Base-by-base conservation (phyloP, 2,113 vertebrate species). In the Casuarius casuarius region DNA sequence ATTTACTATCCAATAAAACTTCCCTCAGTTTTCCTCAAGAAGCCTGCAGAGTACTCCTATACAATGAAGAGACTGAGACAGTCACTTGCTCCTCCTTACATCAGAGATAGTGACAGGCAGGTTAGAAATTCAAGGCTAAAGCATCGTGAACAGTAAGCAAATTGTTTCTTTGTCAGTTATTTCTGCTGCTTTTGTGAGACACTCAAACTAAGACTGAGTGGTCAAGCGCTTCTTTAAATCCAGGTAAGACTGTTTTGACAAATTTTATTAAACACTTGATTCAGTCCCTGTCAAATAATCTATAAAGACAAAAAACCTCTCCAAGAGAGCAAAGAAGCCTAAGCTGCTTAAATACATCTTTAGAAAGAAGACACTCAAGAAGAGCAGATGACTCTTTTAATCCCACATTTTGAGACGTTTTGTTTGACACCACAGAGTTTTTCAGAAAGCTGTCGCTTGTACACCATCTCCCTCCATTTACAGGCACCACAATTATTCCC, bases 131-230 rank as follows among this genome's bases (percentile, higher is more conserved):
- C 51, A 40, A 38, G 8, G 38, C 46, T 74, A 28, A 68, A 72
- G 59, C 1, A 1, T 0, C 78, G 33, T 28, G 12, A 81, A 73
- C 1, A 52, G 3, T 11, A 88, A 76, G 33, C 1, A 0, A 82
- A 52, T 54, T 61, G 44, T 85, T 88, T 85, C 71, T 70, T 72
- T 49, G 16, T 62, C 6, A 65, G n/a, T 58, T 78, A 83, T 66
- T 83, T 58, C 83, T 74, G 35, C 58, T 86, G n/a, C 16, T 48
- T 92, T 77, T 87, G n/a, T 44, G 84, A 38, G 12, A 62, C 19
- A 61, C 44, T 87, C 33, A 52, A 56, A 79, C 31, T 33, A 18
- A 90, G 88, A 89, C 67, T 17, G 14, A 62, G 12, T 20, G 3
- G 38, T 33, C 63, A 81, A 58, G 35, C n/a, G 19, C 26, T 71